These are phyloP conservation scores for Lepidocyrtoides sp. DNA, from an alignment of 2,888 invertebrate genomes.

Conservation along the genomic window DNA sequence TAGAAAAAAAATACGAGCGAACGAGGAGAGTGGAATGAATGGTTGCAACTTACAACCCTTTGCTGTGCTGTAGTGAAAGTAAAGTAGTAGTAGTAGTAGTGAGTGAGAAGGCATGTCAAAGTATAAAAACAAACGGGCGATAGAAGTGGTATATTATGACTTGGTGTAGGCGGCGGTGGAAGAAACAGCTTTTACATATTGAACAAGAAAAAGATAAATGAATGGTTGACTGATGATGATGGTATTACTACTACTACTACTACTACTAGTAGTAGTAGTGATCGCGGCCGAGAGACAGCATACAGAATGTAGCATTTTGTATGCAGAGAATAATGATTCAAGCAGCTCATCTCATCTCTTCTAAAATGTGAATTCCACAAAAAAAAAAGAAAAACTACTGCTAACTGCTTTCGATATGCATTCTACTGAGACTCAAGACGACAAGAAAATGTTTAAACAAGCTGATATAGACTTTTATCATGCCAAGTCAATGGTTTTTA, in stretches of 20 bases:
- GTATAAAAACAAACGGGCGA: conserved; percentile 12
- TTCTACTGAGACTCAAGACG: no score
- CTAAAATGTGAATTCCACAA: conserved; percentile 25
- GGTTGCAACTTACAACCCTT: neutral
- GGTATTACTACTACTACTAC: conserved; percentile 21
- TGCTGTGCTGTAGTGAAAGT: neutral
- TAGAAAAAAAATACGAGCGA: neutral
- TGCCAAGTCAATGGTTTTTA: conserved; percentile 8
- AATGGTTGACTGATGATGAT: conserved; percentile 71
- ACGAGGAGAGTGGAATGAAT: neutral
- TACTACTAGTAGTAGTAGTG: no score
- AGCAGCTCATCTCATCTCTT: conserved; percentile 20
- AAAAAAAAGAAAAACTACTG: neutral
- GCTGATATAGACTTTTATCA: conserved; percentile 39
- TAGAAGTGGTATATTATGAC: conserved; percentile 7
- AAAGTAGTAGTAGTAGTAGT: neutral
- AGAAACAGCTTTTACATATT: conserved; percentile 41
- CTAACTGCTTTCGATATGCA: no score
- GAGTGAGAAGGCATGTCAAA: conserved; percentile 32
- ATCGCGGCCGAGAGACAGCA: neutral
- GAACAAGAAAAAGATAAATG: conserved; percentile 75
- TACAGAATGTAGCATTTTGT: neutral
- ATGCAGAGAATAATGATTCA: conserved; percentile 41
- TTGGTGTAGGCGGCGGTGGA: conserved; percentile 8
- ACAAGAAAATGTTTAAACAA: conserved; percentile 68